Evolutionary conservation across 1,140 invertebrate genomes (phyloP).

Genomic region (Atta texana): DNA sequence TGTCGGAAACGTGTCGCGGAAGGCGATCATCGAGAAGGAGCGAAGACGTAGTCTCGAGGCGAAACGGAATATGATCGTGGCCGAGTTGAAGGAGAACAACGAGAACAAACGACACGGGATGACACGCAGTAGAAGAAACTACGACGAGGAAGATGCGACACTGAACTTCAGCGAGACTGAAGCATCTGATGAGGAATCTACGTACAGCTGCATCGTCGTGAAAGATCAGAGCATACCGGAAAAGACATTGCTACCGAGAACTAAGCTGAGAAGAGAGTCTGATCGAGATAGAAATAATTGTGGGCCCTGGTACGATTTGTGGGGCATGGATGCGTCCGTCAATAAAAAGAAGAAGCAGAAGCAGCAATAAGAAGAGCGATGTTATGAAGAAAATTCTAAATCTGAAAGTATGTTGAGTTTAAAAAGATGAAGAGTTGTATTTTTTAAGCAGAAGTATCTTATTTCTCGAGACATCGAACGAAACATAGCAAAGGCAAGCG

Average conservation of each 20-base stretch:
- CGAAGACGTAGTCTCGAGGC: constrained; percentile 87
- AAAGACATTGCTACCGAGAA: constrained; percentile 90
- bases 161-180: constrained; percentile 86
- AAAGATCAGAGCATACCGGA: constrained; percentile 85
- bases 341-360: constrained; percentile 85
- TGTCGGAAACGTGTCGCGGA: constrained; percentile 85
- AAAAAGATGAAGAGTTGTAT: neutral
- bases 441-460: neutral
- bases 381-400: neutral
- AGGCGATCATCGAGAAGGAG: constrained; percentile 87
- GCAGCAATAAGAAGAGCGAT: constrained; percentile 68
- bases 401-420: neutral
- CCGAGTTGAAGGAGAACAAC: constrained; percentile 84
- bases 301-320: constrained; percentile 95
- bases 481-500: neutral
- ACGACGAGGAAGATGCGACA: constrained; percentile 84
- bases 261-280: constrained; percentile 88
- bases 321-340: constrained; percentile 89
- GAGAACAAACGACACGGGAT: constrained; percentile 87
- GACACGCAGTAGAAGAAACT: constrained; percentile 87
- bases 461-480: neutral
- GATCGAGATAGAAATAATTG: constrained; percentile 89
- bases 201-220: constrained; percentile 87
- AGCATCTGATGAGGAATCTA: constrained; percentile 88
- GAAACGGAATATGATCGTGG: constrained; percentile 83